Evolutionary conservation across 2,888 invertebrate species (phyloP).

Genomic region (Pantelozetes paolii): DNA sequence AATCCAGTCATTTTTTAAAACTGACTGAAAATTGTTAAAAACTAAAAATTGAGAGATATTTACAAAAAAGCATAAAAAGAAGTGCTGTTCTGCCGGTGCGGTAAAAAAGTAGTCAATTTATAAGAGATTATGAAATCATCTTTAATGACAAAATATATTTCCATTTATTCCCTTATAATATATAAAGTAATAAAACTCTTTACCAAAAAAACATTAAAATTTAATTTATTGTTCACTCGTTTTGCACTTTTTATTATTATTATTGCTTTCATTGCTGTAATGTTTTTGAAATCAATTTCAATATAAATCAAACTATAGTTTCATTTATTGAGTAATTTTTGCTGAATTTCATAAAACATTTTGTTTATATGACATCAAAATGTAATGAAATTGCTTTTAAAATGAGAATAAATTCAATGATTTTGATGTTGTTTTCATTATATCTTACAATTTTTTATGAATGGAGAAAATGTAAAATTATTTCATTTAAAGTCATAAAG

Average conservation of each 20-base stretch:
- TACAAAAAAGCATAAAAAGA: not conserved
- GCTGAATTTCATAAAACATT: not conserved
- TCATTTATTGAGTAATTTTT: not conserved
- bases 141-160: slow-evolving; percentile 20
- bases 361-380: too few species aligned
- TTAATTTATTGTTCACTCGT: slow-evolving; percentile 10
- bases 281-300: not conserved
- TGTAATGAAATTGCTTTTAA: too few species aligned
- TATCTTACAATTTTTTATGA: too few species aligned
- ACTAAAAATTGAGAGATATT: not conserved
- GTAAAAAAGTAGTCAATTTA: not conserved
- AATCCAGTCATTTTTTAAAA: slow-evolving; percentile 32
- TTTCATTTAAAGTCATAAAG: too few species aligned
- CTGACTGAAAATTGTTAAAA: slow-evolving; percentile 5
- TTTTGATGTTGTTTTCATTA: too few species aligned
- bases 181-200: slow-evolving; percentile 15
- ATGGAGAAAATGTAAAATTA: too few species aligned
- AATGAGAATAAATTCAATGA: too few species aligned
- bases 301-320: not conserved
- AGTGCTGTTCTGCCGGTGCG: not conserved
- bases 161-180: not conserved
- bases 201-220: slow-evolving; percentile 18
- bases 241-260: not conserved
- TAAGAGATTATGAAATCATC: not conserved
- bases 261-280: not conserved